Base-by-base conservation (phyloP, 2,113 vertebrate species). In the Sula dactylatra region DNA sequence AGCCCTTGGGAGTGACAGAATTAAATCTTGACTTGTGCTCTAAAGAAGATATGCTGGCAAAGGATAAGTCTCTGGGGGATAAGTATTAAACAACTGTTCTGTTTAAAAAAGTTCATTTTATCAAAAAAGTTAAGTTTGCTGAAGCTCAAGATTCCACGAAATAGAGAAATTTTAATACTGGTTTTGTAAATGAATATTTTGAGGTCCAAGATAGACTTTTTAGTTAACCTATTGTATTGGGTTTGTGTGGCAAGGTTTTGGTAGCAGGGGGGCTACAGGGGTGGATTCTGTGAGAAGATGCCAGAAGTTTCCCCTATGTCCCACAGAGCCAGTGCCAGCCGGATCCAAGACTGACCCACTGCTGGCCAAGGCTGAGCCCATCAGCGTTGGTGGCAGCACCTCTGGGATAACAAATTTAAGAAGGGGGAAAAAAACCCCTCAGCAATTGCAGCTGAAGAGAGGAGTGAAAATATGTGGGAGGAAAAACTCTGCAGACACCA, bases 331-430 rank as follows among this genome's bases (percentile, higher is more conserved):
- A 72, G 10, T 24, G 18, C 21, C 25, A 31, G 14, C 17, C 1
- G 3, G 4, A 45, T 81, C 36, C 16, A 47, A 54, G 45, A 16
- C 0, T 4, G 11, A 50, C 5, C 13, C 0, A 0, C 15, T 1
- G 2, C 50, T 61, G 69, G 27, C 36, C 32, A 67, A 72, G n/a
- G 69, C 45, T 0, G 0, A 84, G 18, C 29, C 40, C 8, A 11
- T 9, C n/a, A 47, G 18, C 2, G 2, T 34, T 1, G 2, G 58
- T 44, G n/a, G 10, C 44, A 31, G 12, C 4, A 1, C 24, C 20
- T 49, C 38, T 40, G n/a, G 5, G 16, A 24, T 32, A 50, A 62
- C 4, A 15, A 16, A 49, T 38, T 40, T 55, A 47, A 54, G 22
- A 32, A 47, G 5, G 6, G 10, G 8, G 0, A 12, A 47, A 47